Conservation (phyloP, 2,888 invertebrate species). For the Tetanocera ferruginea region DNA sequence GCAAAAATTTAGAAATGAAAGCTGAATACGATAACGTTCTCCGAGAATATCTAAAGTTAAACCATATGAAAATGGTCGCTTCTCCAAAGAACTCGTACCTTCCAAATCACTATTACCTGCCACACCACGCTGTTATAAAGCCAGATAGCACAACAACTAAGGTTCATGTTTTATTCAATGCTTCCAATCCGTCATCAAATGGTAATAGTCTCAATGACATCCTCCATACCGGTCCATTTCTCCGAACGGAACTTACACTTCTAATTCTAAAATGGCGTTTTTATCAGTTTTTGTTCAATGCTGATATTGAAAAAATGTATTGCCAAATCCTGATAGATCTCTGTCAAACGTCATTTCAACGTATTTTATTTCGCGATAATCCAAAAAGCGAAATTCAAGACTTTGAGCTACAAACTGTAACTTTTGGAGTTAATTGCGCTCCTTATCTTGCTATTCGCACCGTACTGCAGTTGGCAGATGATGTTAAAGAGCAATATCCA, state of each 20-base stretch:
- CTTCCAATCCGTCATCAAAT: conserved; percentile 20
- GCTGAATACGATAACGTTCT: conserved; percentile 5
- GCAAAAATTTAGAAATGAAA: neutral
- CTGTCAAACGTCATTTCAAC: no score
- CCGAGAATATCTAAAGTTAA: conserved; percentile 2
- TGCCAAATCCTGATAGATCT: no score
- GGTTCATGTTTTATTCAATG: conserved; percentile 38
- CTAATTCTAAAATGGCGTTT: neutral
- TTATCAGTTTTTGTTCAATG: neutral
- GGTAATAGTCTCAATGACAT: conserved; percentile 33
- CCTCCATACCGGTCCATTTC: conserved; percentile 11
- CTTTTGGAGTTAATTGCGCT: no score
- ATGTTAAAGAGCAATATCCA: no score
- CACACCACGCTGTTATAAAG: conserved; percentile 34
- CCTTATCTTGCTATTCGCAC: no score
- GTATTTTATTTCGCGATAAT: no score
- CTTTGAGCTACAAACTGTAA: no score
- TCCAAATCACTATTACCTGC: conserved; percentile 17
- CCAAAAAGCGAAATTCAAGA: no score
- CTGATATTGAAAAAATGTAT: neutral
- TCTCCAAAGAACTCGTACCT: neutral
- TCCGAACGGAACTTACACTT: conserved; percentile 24
- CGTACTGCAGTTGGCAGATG: no score
- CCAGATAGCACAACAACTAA: conserved; percentile 34
- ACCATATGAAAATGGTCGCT: neutral